These are phyloP conservation scores for Pomacea maculata DNA, from an alignment of 1,140 invertebrate genomes.

Conservation along the genomic window DNA sequence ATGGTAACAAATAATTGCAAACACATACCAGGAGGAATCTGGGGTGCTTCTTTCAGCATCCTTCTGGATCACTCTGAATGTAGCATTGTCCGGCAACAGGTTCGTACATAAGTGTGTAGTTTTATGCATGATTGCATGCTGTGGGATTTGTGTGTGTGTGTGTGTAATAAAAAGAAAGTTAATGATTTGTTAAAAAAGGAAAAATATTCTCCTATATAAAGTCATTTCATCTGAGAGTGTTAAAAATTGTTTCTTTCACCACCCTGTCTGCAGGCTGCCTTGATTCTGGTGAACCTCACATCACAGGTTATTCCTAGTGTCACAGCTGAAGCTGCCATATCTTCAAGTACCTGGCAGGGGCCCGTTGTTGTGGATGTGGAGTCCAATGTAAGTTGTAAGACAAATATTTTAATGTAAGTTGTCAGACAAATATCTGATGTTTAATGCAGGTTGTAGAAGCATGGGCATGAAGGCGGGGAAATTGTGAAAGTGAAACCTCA, in stretches of 20 bases:
- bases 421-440: not conserved
- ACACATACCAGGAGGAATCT: constrained; percentile 61
- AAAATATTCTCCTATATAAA: no score
- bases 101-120: constrained; percentile 25
- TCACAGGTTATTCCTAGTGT: constrained; percentile 57
- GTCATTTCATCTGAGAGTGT: not conserved
- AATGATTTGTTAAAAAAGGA: no score
- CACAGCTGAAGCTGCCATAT: constrained; percentile 37
- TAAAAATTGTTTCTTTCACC: no score
- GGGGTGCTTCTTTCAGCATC: constrained; percentile 60
- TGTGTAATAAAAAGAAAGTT: not conserved
- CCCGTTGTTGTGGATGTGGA: constrained; percentile 59
- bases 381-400: constrained; percentile 45
- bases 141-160: constrained; percentile 3
- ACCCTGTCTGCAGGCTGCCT: constrained; percentile 49
- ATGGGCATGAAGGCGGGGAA: no score
- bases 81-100: constrained; percentile 63
- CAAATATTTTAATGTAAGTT: not conserved
- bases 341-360: constrained; percentile 49
- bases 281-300: constrained; percentile 61
- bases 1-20: constrained; percentile 58
- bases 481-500: no score
- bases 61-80: constrained; percentile 61
- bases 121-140: not conserved
- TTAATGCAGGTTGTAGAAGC: no score